A percentile compares a stretch with the other conserved stretches of the same genome.
Evolutionary conservation across 2,797 vertebrate genomes (phyloP).

Genomic region (Enteromius mattozi): DNA sequence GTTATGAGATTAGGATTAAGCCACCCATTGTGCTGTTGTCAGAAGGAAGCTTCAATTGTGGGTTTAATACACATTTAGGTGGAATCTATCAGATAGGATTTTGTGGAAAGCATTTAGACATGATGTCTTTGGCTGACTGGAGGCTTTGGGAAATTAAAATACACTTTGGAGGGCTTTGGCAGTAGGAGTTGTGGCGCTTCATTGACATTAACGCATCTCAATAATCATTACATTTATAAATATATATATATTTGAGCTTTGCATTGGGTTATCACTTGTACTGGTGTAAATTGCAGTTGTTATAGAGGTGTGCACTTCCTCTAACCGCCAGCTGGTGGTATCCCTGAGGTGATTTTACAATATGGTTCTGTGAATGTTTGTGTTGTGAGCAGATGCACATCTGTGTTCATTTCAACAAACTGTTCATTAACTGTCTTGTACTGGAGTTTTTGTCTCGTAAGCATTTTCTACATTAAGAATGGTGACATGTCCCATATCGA

Average conservation of each 20-base stretch:
- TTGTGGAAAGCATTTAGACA: slow-evolving; percentile 18
- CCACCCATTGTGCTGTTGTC: slow-evolving; percentile 26
- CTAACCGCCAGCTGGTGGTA: slow-evolving; percentile 59
- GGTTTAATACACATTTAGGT: slow-evolving; percentile 44
- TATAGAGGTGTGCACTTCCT: slow-evolving; percentile 50
- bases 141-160: slow-evolving; percentile 21
- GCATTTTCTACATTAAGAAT: slow-evolving; percentile 16
- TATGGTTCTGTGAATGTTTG: slow-evolving; percentile 6
- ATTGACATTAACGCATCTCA: background rate
- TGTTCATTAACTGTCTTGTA: slow-evolving; percentile 9
- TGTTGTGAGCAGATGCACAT: slow-evolving; percentile 22
- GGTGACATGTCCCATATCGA: slow-evolving; percentile 3
- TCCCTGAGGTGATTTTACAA: slow-evolving; percentile 42
- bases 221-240: background rate
- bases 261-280: background rate
- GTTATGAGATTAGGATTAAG: slow-evolving; percentile 49
- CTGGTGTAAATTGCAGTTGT: background rate
- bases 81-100: slow-evolving; percentile 35
- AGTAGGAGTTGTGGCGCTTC: background rate
- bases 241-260: background rate
- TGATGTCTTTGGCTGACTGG: slow-evolving; percentile 26
- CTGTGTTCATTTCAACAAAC: background rate
- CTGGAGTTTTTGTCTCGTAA: slow-evolving; percentile 19
- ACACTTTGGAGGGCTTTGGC: background rate
- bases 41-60: slow-evolving; percentile 22